Evolutionary conservation across 2,888 invertebrate species (phyloP), one percentile per base, ranked within the genome.

Genomic region (Eugnorisma glareosa): DNA sequence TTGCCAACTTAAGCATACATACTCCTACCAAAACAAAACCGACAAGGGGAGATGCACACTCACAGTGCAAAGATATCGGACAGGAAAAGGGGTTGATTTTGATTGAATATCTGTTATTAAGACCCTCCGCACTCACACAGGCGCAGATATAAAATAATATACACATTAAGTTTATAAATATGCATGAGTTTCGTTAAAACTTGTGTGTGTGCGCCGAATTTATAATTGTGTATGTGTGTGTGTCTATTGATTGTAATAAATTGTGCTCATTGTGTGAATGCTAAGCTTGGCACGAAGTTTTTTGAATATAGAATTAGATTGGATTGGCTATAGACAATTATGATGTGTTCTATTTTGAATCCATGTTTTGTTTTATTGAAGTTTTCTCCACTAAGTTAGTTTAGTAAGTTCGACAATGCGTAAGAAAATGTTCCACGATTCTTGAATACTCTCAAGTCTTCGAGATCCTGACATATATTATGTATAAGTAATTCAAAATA

Each of bases 91-190:
- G 96, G 96, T 96, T 95, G 95, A 94, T 94, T 96, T 96, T 96
- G 96, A 96, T 96, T 96, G 96, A 96, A 96, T 96, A 96, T 96
- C 96, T 96, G 96, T 95, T 96, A 96, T 96, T 96, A 94, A 95
- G 94, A 93, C 95, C 96, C 93, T 93, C 93, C 91, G 83, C 87
- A 89, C 93, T 87, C 95, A 94, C 95, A 95, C 94, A 94, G 87
- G 87, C 93, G 90, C 92, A 94, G 91, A 93, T 93, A 94, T 94
- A 94, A 95, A 95, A 96, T 96, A 96, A 95, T 95, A 95, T 95
- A 96, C 94, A 94, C 94, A 91, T 92, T 93, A 93, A 94, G 92
- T 93, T 95, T 96, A 96, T 96, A 95, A 96, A 96, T 96, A 96
- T 96, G 94, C 96, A 96, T 96, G 95, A 96, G 95, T 93, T 93